Conservation (phyloP, 2,888 invertebrate genomes). For the Cataglyphis albicans region DNA sequence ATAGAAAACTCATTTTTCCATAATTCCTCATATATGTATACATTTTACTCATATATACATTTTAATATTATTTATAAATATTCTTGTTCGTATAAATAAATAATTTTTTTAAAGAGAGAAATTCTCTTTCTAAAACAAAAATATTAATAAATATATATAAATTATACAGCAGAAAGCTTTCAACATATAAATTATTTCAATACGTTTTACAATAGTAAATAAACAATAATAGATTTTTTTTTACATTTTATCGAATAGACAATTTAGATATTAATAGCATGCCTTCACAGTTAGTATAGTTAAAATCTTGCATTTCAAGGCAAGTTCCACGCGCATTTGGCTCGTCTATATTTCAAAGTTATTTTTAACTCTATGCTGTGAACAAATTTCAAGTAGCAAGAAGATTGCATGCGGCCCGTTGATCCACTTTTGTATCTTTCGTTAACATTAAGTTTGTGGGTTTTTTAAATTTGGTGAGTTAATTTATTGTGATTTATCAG, state of each 20-base stretch:
- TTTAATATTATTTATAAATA: background rate
- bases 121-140: background rate
- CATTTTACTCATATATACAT: background rate
- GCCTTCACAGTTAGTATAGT: background rate
- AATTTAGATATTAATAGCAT: conserved; percentile 5
- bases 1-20: background rate
- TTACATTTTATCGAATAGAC: background rate
- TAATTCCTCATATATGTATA: background rate
- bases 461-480: conserved; percentile 50
- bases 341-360: conserved; percentile 57
- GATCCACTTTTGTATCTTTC: conserved; percentile 31
- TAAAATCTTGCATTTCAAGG: conserved; percentile 55
- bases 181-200: background rate
- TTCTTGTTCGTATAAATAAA: background rate
- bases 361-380: conserved; percentile 71
- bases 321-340: conserved; percentile 39
- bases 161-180: background rate
- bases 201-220: background rate
- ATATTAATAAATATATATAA: background rate
- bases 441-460: conserved; percentile 15
- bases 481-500: background rate
- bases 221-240: background rate
- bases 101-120: conserved; percentile 1
- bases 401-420: conserved; percentile 47
- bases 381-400: conserved; percentile 59